These are phyloP conservation scores for Chiropotes sagulatus DNA, from an alignment of 2,797 vertebrate species.

Conservation along the genomic window DNA sequence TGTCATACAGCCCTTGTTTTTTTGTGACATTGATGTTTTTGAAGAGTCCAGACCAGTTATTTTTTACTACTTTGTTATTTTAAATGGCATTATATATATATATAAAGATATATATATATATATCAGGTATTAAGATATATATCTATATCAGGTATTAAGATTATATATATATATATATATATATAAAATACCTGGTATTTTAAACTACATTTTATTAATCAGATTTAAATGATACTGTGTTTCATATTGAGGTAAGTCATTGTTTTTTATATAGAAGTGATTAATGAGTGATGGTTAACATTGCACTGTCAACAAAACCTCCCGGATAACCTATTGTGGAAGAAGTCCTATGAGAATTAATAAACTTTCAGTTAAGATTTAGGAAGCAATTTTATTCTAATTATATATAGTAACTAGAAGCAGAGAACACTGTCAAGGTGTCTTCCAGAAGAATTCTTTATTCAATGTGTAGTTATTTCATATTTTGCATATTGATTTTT, in stretches of 20 bases:
- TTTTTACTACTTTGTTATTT: neutral
- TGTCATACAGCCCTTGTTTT: neutral
- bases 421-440: neutral
- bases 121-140: too few relatives aligned
- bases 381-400: neutral
- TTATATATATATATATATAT: too few relatives aligned
- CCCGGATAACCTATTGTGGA: neutral
- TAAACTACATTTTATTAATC: neutral
- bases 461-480: neutral
- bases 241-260: neutral
- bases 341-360: neutral
- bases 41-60: neutral
- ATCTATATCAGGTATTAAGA: too few relatives aligned
- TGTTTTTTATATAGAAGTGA: neutral
- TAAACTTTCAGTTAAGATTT: neutral
- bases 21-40: neutral
- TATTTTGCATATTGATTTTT: constrained; percentile 1
- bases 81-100: neutral
- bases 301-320: neutral
- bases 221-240: neutral
- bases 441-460: neutral
- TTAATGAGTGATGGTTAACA: neutral
- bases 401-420: neutral
- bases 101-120: too few relatives aligned
- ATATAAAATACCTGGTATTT: neutral